Conservation (phyloP, 2,113 vertebrate genomes). For the Oncorhynchus mykiss region DNA sequence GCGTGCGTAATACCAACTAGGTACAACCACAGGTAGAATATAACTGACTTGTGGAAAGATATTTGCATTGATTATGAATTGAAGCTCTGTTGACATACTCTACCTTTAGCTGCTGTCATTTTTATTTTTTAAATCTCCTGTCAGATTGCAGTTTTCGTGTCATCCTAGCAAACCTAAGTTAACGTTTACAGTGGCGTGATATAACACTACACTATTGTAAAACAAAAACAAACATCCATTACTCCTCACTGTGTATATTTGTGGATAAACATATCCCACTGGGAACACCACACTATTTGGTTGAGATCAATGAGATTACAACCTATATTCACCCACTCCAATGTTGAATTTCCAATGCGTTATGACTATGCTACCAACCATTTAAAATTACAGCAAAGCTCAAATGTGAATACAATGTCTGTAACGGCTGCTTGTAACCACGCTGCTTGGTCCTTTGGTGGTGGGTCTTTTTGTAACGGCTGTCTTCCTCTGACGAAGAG, state of each 20-base stretch:
- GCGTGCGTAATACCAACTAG: too few species aligned
- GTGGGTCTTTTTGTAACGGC: too few species aligned
- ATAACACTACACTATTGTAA: not conserved
- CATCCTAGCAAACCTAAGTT: too few species aligned
- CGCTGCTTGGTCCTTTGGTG: too few species aligned
- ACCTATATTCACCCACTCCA: too few species aligned
- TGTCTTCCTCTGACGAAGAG: too few species aligned
- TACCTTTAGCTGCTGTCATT: not conserved
- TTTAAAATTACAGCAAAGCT: too few species aligned
- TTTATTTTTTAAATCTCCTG: not conserved
- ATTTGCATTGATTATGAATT: not conserved
- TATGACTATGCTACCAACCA: too few species aligned
- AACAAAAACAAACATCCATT: not conserved
- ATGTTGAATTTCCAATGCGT: too few species aligned
- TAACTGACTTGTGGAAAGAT: not conserved
- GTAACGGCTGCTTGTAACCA: too few species aligned
- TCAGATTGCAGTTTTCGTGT: not conserved
- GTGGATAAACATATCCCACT: not conserved
- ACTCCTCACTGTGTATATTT: not conserved
- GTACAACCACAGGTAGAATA: not conserved
- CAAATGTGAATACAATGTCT: too few species aligned
- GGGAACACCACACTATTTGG: not conserved
- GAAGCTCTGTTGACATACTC: not conserved
- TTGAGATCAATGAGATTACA: too few species aligned
- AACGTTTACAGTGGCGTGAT: not conserved